A percentile compares a stretch with the other conserved stretches of the same genome.
Evolutionary conservation across 2,888 invertebrate species (phyloP).

Genomic region (Apodemia mormo): DNA sequence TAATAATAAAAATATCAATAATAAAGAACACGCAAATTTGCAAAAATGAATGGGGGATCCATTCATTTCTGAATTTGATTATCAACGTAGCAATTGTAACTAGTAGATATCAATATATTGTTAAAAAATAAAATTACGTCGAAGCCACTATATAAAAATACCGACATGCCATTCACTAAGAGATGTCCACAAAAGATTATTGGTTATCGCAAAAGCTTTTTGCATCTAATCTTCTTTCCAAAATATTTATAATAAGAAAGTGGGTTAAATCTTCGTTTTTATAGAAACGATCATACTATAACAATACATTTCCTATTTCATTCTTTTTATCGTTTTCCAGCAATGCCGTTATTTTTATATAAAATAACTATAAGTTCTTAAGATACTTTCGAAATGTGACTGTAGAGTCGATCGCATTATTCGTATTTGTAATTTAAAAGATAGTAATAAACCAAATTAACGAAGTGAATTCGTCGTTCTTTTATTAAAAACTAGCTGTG

Average conservation of each 20-base stretch:
- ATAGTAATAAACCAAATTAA: constrained; percentile 22
- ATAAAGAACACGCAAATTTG: too few species aligned
- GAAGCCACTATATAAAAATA: not conserved
- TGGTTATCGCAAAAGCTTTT: constrained; percentile 37
- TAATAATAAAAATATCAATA: too few species aligned
- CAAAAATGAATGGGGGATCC: too few species aligned
- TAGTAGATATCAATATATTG: too few species aligned
- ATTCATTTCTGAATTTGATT: too few species aligned
- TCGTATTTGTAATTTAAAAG: constrained; percentile 28
- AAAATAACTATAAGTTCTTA: constrained; percentile 5
- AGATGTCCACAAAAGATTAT: constrained; percentile 15
- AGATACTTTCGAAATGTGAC: constrained; percentile 11
- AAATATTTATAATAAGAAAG: constrained; percentile 40
- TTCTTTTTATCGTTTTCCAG: constrained; percentile 41
- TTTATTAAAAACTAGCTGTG: not conserved
- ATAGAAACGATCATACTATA: constrained; percentile 43
- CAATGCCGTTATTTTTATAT: constrained; percentile 24
- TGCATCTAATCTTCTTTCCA: constrained; percentile 14
- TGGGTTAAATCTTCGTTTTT: constrained; percentile 49
- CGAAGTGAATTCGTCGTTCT: not conserved
- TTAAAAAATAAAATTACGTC: too few species aligned
- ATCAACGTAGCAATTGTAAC: too few species aligned
- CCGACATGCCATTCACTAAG: constrained; percentile 19
- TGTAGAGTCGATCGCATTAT: constrained; percentile 1
- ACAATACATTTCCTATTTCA: constrained; percentile 37